phyloP scores from a whole-genome alignment of 64 coral and sea anemone genomes.

The Porites australiensis region DNA sequence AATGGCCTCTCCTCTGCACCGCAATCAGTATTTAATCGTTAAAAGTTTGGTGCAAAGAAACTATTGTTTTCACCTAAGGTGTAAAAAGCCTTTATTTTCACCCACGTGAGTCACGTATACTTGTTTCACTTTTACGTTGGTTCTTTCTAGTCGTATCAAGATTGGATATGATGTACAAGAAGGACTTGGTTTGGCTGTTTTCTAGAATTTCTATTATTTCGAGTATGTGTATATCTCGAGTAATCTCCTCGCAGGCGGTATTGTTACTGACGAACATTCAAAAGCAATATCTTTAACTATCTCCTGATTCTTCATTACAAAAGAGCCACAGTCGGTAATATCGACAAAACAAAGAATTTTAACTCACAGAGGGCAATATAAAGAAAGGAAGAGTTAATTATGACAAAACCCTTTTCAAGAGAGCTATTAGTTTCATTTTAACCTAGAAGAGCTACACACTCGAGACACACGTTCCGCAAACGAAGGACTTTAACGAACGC shows the following conservation, averaged over 20 bases:
- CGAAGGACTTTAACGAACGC: not conserved
- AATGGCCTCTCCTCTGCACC: not conserved
- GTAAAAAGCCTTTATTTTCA: slow-evolving; percentile 23
- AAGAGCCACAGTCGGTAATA: slow-evolving; percentile 4
- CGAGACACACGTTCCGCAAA: not conserved
- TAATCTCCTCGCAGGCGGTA: not conserved
- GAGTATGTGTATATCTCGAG: not conserved
- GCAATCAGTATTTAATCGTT: not conserved
- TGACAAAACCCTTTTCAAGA: slow-evolving; percentile 31
- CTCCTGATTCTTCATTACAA: slow-evolving; percentile 21
- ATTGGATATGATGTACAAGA: not conserved
- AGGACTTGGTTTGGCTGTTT: not conserved
- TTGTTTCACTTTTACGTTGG: not conserved
- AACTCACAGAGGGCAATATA: not conserved
- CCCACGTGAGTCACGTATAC: not conserved
- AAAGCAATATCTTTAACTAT: slow-evolving; percentile 16
- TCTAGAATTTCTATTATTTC: slow-evolving; percentile 38
- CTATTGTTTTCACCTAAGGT: slow-evolving; percentile 11
- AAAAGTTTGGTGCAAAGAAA: not conserved
- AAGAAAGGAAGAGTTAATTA: not conserved
- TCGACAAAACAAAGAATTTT: not conserved
- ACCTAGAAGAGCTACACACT: slow-evolving; percentile 20
- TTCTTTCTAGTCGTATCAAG: not conserved
- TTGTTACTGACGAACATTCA: not conserved
- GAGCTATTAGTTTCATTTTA: slow-evolving; percentile 44